Evolutionary conservation across 1,140 invertebrate species (phyloP), one percentile per base, ranked within the genome.

Genomic region (Caenorhabditis remanei): DNA sequence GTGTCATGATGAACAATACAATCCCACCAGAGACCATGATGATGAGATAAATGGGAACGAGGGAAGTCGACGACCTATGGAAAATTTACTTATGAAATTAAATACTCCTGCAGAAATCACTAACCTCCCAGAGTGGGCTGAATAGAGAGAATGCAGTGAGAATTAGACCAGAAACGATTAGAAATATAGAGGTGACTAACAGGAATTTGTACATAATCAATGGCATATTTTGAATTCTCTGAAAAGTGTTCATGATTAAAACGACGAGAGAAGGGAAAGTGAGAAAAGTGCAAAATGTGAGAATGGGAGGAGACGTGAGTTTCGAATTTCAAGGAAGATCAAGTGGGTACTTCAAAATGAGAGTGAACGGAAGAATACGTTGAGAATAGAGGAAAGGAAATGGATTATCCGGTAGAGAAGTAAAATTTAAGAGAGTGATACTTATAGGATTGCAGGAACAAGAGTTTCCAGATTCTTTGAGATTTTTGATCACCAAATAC

Each of bases 21-120:
- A 75, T 85, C 85, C 85, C 85, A 85, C 85, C 85, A 85, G 24
- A 85, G 46, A 11, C 85, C 85, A 48, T 85, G 85, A n/a, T 85
- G 85, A 58, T 85, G 85, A 41, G 85, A 61, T 53, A 61, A n/a
- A 32, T 85, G 67, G 19, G 48, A 53, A n/a, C 67, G 85, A 40
- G 85, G 85, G 40, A 85, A 53, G 40, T 85, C 85, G 41, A 85
- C 58, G 8, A 85, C 53, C 84, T 84, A 50, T 82, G 13, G 32
- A 32, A 71, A 71, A 7, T 46, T 1, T 13, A 13, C 1, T n/a
- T 2, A 71, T 14, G 24, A 55, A 41, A 63, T 63, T 71, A 32
- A 32, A 32, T 32, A 32, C 32, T 32, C 2, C 32, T 32, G 2
- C 32, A 32, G 32, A 32, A 32, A 32, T 32, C 32, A 32, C 32